phyloP scores from a whole-genome alignment of 1,140 invertebrate species.

The Sinonovacula constricta region DNA sequence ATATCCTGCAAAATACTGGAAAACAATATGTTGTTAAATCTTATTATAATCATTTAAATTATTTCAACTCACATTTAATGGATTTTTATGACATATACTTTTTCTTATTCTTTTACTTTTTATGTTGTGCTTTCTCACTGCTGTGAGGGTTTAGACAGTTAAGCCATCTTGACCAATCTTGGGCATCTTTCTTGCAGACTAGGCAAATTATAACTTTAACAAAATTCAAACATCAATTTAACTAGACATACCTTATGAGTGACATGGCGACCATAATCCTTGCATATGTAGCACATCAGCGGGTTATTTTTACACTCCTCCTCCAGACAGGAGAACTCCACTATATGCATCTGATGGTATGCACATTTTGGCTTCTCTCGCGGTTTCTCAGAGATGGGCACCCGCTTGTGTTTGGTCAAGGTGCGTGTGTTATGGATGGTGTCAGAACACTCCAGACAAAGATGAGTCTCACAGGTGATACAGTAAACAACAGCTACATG shows the following conservation, averaged over 20 bases:
- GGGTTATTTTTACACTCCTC: conserved; percentile 81
- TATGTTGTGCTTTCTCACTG: no score
- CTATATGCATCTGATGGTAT: conserved; percentile 81
- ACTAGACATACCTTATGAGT: conserved; percentile 80
- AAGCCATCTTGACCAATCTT: no score
- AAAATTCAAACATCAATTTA: neutral
- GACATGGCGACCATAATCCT: conserved; percentile 82
- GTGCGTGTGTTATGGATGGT: conserved; percentile 82
- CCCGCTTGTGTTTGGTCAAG: conserved; percentile 81
- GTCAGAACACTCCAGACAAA: conserved; percentile 82
- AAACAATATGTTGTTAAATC: no score
- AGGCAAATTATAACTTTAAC: no score
- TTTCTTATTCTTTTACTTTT: no score
- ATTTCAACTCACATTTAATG: no score
- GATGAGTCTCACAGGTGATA: conserved; percentile 81
- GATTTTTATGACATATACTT: no score
- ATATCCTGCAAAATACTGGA: no score
- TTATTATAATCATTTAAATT: no score
- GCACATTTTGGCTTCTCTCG: conserved; percentile 82
- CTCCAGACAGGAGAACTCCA: conserved; percentile 83
- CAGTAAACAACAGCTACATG: conserved; percentile 83
- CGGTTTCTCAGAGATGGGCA: conserved; percentile 83
- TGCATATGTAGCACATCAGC: conserved; percentile 83
- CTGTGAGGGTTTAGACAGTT: no score
- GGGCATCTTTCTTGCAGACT: no score